Conservation (phyloP, 35 echinoderm and acorn worm genomes). For the Strongylocentrotus purpuratus region DNA sequence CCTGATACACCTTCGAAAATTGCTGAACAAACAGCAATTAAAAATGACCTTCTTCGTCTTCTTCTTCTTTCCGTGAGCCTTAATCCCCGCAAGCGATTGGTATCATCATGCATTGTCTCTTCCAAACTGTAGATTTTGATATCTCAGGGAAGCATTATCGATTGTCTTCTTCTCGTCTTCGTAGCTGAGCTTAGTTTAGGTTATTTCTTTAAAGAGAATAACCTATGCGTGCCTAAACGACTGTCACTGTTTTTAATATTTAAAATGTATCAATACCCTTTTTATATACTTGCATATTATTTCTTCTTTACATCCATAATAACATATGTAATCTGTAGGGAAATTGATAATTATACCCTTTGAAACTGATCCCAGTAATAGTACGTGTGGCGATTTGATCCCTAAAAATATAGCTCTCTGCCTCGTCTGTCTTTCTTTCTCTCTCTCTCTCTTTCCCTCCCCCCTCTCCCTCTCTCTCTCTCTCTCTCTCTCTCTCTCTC, state of each 20-base stretch:
- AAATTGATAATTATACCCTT: background rate
- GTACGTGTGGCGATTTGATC: too few species aligned
- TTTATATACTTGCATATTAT: background rate
- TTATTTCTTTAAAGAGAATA: background rate
- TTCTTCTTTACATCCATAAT: background rate
- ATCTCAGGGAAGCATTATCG: background rate
- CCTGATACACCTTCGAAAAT: conserved; percentile 26
- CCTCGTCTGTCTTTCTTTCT: too few species aligned
- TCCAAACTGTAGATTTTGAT: background rate
- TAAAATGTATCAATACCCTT: background rate
- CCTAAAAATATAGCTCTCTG: too few species aligned
- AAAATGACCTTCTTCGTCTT: background rate
- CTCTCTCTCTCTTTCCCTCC: too few species aligned
- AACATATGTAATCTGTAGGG: background rate
- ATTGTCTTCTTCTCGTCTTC: background rate
- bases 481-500: background rate
- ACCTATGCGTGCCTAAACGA: background rate
- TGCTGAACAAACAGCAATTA: conserved; percentile 39
- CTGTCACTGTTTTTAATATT: background rate
- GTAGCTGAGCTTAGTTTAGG: background rate
- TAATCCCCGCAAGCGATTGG: background rate
- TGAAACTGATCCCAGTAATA: background rate
- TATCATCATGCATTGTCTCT: background rate
- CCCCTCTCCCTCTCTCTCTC: too few species aligned
- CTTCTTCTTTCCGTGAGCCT: background rate